Conservation (phyloP, 1,140 invertebrate genomes). For the Diplogasteroides magnus region DNA sequence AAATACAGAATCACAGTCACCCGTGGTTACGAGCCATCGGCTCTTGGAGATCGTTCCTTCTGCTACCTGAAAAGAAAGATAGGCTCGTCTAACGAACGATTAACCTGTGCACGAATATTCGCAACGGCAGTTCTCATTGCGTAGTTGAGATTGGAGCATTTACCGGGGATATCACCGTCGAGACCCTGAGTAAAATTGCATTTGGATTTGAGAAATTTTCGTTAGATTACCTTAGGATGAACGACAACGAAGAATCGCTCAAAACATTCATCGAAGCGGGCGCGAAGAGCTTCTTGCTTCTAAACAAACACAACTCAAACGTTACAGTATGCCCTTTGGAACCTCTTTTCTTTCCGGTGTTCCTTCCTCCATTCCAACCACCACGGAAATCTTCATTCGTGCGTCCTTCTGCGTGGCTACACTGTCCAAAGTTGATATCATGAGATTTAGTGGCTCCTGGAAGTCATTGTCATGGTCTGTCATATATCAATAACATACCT, state of each 20-base stretch:
- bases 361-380: slow-evolving; percentile 34
- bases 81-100: not conserved
- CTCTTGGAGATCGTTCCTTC: not conserved
- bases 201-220: slow-evolving; percentile 38
- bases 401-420: slow-evolving; percentile 23
- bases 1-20: slow-evolving; percentile 36
- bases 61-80: not conserved
- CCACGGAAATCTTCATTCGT: slow-evolving; percentile 28
- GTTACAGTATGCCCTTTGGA: too few relatives aligned
- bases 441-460: slow-evolving; percentile 23
- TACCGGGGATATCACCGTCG: too few relatives aligned
- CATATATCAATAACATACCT: too few relatives aligned
- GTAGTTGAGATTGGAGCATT: slow-evolving; percentile 38
- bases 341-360: slow-evolving; percentile 30
- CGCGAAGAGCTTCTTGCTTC: too few relatives aligned
- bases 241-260: slow-evolving; percentile 35
- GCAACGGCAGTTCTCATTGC: slow-evolving; percentile 20
- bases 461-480: too few relatives aligned
- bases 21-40: slow-evolving; percentile 33
- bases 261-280: slow-evolving; percentile 12
- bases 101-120: slow-evolving; percentile 13
- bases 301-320: too few relatives aligned
- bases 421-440: slow-evolving; percentile 29
- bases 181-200: too few relatives aligned
- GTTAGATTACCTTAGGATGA: slow-evolving; percentile 21